Evolutionary conservation across 2,888 invertebrate genomes (phyloP).

Genomic region (Acleris sparsana): DNA sequence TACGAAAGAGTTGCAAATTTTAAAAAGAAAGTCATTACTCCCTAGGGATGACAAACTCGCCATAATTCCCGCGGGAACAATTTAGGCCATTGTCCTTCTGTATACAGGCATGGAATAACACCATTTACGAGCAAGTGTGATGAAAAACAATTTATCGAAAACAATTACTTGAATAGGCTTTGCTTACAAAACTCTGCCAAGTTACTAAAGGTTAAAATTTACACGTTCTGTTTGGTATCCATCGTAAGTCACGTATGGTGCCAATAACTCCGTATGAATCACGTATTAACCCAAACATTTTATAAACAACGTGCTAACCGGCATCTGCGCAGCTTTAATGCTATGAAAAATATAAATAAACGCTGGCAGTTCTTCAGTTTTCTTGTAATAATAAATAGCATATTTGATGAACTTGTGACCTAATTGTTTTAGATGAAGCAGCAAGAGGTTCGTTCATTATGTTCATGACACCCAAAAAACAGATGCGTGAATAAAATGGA

Average conservation of each 20-base stretch:
- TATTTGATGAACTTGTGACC: too few species aligned
- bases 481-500: too few species aligned
- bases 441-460: too few species aligned
- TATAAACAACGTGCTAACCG: slow-evolving; percentile 30
- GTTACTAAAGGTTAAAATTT: slow-evolving; percentile 47
- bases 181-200: slow-evolving; percentile 55
- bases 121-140: too few species aligned
- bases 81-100: too few species aligned
- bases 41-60: too few species aligned
- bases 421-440: too few species aligned
- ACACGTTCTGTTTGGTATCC: slow-evolving; percentile 41
- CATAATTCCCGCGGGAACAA: too few species aligned
- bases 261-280: slow-evolving; percentile 41
- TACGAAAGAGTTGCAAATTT: too few species aligned
- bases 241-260: slow-evolving; percentile 51
- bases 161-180: slow-evolving; percentile 43
- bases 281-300: slow-evolving; percentile 34
- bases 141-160: slow-evolving; percentile 8
- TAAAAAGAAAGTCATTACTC: too few species aligned
- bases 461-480: too few species aligned
- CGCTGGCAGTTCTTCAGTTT: neutral
- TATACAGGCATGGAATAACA: too few species aligned
- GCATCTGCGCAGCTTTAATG: slow-evolving; percentile 21
- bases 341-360: neutral
- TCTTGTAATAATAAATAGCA: neutral